These are phyloP conservation scores for Mallotus villosus DNA, from an alignment of 2,797 vertebrate species.

Conservation along the genomic window DNA sequence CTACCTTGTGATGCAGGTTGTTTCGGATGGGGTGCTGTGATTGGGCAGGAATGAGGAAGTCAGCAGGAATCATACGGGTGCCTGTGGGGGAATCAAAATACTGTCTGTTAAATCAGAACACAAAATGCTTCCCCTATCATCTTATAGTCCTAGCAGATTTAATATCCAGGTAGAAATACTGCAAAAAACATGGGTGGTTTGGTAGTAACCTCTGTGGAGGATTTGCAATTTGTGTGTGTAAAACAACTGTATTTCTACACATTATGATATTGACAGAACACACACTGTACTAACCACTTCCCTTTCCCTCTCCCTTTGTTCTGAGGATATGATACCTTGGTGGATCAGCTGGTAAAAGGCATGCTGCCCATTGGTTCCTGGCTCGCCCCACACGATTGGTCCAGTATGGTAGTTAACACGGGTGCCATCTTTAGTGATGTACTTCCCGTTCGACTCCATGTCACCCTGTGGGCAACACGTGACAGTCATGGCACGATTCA, in stretches of 20 bases:
- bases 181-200: too few relatives aligned
- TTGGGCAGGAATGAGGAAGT: slow-evolving; percentile 94
- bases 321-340: slow-evolving; percentile 75
- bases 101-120: neutral
- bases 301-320: too few relatives aligned
- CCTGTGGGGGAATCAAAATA: slow-evolving; percentile 67
- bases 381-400: slow-evolving; percentile 97
- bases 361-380: slow-evolving; percentile 96
- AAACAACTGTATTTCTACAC: too few relatives aligned
- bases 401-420: slow-evolving; percentile 89
- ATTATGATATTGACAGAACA: too few relatives aligned
- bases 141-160: too few relatives aligned
- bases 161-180: neutral
- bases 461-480: slow-evolving; percentile 78
- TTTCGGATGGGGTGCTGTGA: slow-evolving; percentile 92
- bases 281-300: too few relatives aligned
- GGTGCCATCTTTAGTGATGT: slow-evolving; percentile 84
- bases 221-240: too few relatives aligned
- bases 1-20: slow-evolving; percentile 93
- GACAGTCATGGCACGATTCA: neutral
- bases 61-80: slow-evolving; percentile 94
- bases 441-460: slow-evolving; percentile 98
- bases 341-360: slow-evolving; percentile 99
- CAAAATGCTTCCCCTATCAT: too few relatives aligned
- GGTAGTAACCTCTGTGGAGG: too few relatives aligned